phyloP scores from a whole-genome alignment of 2,797 vertebrate genomes.

The Diglossa cyanea region DNA sequence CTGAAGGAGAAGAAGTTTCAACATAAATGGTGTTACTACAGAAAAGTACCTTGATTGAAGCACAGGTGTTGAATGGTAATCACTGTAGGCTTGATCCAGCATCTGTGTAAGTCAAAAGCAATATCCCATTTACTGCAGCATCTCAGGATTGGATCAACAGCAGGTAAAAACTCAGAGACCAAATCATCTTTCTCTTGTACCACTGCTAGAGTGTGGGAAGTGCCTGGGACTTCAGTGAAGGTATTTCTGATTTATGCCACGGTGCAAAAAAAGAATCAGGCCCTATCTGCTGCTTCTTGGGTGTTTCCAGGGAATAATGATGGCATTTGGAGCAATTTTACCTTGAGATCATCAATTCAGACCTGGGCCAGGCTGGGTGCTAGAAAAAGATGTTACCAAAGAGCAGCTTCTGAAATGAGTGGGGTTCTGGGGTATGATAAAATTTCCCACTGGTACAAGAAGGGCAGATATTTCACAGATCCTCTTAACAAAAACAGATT shows the following conservation, averaged over 20 bases:
- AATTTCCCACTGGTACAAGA: neutral
- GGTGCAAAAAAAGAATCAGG: neutral
- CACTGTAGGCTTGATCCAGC: conserved; percentile 9
- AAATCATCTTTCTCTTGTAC: neutral
- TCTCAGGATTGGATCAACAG: neutral
- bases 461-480: neutral
- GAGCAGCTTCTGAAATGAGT: neutral
- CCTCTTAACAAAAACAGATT: neutral
- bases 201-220: neutral
- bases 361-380: neutral
- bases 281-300: neutral
- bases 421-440: fast-evolving
- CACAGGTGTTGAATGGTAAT: conserved; percentile 52
- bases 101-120: conserved; percentile 23
- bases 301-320: neutral
- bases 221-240: neutral
- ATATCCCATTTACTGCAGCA: conserved; percentile 29
- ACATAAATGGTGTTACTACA: conserved; percentile 44
- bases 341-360: neutral
- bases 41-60: conserved; percentile 56
- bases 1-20: conserved; percentile 44
- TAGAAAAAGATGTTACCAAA: neutral
- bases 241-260: neutral
- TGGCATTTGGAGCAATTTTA: neutral
- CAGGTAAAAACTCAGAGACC: conserved; percentile 1